Conservation (phyloP, 2,797 vertebrate genomes). For the Cyprinella venusta region DNA sequence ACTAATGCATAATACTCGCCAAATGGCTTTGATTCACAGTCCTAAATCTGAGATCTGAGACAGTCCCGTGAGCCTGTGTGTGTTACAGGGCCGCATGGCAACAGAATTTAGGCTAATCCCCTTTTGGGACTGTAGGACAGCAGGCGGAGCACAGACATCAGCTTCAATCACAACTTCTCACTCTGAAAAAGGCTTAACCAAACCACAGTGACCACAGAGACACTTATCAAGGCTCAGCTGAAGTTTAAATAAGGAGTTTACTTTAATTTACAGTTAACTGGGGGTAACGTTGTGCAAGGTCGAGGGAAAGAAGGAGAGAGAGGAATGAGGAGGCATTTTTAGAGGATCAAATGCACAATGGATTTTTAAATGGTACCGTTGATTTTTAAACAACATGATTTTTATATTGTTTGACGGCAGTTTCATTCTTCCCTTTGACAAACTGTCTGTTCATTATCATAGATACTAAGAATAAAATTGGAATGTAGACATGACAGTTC, state of each 20-base stretch:
- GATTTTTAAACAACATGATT: not conserved
- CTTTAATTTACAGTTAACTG: constrained; percentile 19
- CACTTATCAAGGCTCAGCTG: constrained; percentile 22
- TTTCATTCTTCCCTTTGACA: constrained; percentile 17
- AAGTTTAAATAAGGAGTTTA: constrained; percentile 39
- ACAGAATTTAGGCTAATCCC: constrained; percentile 77
- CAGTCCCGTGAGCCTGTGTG: constrained; percentile 2
- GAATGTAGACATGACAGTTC: constrained; percentile 20
- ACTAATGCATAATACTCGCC: not conserved
- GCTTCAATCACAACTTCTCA: constrained; percentile 49
- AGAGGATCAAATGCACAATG: not conserved
- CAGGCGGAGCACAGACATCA: constrained; percentile 62
- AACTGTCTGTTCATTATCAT: constrained; percentile 14
- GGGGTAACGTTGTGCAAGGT: not conserved
- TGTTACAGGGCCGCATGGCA: constrained; percentile 53
- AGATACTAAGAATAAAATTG: constrained; percentile 3
- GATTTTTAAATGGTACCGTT: not conserved
- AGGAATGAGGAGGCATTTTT: not conserved
- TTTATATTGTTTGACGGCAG: not conserved
- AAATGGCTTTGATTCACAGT: constrained; percentile 29
- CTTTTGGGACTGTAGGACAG: constrained; percentile 65
- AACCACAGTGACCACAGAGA: constrained; percentile 39
- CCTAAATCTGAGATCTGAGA: not conserved
- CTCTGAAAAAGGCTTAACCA: constrained; percentile 37
- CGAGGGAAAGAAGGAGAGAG: not conserved